These are phyloP conservation scores for Hipparchia semele DNA, from an alignment of 2,888 invertebrate genomes.

Conservation along the genomic window DNA sequence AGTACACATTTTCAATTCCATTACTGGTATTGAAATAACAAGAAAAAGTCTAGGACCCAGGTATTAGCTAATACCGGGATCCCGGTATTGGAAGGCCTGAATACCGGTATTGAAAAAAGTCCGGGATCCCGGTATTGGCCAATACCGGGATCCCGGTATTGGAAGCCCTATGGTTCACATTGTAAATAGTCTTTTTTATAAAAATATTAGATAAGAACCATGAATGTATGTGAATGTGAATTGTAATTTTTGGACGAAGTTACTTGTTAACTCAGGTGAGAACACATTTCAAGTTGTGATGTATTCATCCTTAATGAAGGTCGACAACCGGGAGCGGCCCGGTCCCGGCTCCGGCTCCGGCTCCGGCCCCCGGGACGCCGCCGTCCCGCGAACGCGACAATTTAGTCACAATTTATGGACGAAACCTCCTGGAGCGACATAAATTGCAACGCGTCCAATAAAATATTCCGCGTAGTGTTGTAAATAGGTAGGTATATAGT, in stretches of 20 bases:
- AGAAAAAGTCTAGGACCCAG: no score
- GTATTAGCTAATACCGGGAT: no score
- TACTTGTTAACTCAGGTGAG: neutral
- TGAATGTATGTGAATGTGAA: no score
- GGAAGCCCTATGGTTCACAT: no score
- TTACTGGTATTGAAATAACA: no score
- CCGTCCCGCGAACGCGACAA: neutral
- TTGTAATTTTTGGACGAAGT: neutral
- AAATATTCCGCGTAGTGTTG: neutral
- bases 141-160: no score
- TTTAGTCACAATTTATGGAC: constrained; percentile 2
- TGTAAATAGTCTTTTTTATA: no score
- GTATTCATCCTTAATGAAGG: neutral
- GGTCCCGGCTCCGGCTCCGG: neutral
- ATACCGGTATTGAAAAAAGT: no score
- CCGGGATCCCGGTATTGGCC: no score
- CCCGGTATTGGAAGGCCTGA: no score
- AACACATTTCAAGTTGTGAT: neutral
- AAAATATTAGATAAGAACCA: no score
- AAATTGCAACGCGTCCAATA: neutral
- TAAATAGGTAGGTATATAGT: neutral
- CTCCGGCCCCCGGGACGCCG: neutral
- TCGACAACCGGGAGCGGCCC: neutral
- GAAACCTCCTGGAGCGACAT: neutral
- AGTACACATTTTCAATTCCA: no score